These are phyloP conservation scores for Rhodeus uyekii DNA, from an alignment of 2,797 vertebrate genomes.

Conservation along the genomic window DNA sequence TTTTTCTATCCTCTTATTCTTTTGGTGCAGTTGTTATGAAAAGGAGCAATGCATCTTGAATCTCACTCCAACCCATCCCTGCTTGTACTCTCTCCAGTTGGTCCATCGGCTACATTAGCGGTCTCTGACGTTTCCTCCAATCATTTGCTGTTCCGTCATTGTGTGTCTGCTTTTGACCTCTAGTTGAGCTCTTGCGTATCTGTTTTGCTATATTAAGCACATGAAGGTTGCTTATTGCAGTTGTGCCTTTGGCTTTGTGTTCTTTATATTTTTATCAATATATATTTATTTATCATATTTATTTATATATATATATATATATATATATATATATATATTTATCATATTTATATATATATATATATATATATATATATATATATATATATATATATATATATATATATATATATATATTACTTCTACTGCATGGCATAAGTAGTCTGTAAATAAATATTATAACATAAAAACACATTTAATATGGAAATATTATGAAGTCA, in stretches of 20 bases:
- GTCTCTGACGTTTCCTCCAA: conserved; percentile 3
- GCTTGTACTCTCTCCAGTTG: neutral
- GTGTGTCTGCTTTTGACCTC: neutral
- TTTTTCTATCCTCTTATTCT: neutral
- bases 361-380: no score
- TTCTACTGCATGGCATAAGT: no score
- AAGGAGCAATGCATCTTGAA: neutral
- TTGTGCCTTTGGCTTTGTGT: neutral
- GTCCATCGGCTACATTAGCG: neutral
- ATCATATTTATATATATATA: no score
- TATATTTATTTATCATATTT: no score
- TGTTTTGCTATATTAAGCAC: conserved; percentile 31
- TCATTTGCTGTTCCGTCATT: conserved; percentile 18
- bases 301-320: no score
- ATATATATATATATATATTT: no score
- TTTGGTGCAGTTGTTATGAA: neutral
- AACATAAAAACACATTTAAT: no score
- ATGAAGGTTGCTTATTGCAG: conserved; percentile 12
- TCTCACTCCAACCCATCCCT: neutral
- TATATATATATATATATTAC: no score
- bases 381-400: no score
- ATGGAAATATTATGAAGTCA: no score
- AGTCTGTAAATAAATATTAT: no score
- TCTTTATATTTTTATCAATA: neutral
- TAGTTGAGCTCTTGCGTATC: neutral